A percentile compares a stretch with the other conserved stretches of the same genome.
phyloP scores from a whole-genome alignment of 2,797 vertebrate species.

The Onychomys leucogaster region DNA sequence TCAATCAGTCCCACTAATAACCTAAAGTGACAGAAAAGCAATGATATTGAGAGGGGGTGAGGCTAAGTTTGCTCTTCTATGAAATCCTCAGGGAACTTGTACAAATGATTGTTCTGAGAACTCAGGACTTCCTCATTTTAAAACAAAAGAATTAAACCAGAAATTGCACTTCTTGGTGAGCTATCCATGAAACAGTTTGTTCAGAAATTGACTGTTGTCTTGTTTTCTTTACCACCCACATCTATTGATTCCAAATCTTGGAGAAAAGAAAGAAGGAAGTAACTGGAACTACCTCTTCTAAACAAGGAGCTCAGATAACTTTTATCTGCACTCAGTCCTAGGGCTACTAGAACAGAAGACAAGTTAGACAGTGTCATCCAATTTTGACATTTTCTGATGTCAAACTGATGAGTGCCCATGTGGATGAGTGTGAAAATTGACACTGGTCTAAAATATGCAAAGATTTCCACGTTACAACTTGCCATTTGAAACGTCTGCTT shows the following conservation, averaged over 20 bases:
- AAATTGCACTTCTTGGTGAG: background rate
- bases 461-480: conserved; percentile 39
- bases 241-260: background rate
- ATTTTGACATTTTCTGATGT: background rate
- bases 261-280: background rate
- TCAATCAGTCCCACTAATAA: background rate
- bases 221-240: background rate
- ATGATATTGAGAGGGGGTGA: background rate
- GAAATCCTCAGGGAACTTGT: conserved; percentile 21
- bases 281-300: background rate
- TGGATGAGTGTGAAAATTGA: conserved; percentile 10
- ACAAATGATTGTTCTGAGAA: background rate
- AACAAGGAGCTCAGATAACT: background rate
- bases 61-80: background rate
- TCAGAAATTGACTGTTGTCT: background rate
- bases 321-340: background rate
- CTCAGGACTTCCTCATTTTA: background rate
- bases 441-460: conserved; percentile 53
- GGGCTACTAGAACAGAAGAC: background rate
- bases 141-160: background rate
- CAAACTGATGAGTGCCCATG: background rate
- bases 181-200: background rate
- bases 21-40: background rate
- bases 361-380: background rate
- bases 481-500: conserved; percentile 46